These are phyloP conservation scores for Amphimedon queenslandica DNA, from an alignment of 37 sponge, comb jelly and placozoan genomes.

Conservation along the genomic window DNA sequence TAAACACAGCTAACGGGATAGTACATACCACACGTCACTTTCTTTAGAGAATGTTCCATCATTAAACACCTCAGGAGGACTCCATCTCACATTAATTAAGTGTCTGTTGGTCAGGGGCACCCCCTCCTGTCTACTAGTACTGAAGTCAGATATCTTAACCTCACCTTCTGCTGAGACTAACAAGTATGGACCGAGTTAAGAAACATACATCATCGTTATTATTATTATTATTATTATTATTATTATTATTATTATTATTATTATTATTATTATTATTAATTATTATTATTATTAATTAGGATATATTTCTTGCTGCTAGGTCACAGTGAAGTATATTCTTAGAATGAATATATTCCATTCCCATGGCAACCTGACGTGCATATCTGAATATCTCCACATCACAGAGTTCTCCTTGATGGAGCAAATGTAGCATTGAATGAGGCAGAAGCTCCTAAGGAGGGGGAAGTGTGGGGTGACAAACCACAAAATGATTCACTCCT, in stretches of 20 bases:
- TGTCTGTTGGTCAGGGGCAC: slow-evolving; percentile 12
- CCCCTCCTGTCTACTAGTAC: slow-evolving; percentile 48
- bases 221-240: background rate
- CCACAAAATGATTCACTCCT: too few relatives aligned
- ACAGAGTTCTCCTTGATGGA: slow-evolving; percentile 44
- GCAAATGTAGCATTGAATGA: slow-evolving; percentile 46
- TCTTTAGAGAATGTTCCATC: slow-evolving; percentile 41
- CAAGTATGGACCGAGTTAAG: slow-evolving; percentile 70
- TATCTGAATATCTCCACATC: slow-evolving; percentile 23
- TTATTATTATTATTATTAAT: background rate
- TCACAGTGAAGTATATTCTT: slow-evolving; percentile 83
- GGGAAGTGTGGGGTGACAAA: too few relatives aligned
- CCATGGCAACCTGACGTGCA: slow-evolving; percentile 61
- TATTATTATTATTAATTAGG: slow-evolving; percentile 23
- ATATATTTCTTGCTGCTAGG: slow-evolving; percentile 88
- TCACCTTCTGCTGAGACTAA: slow-evolving; percentile 32
- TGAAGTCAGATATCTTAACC: slow-evolving; percentile 74
- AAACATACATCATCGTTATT: slow-evolving; percentile 6
- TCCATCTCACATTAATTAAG: slow-evolving; percentile 62
- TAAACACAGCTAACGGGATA: background rate
- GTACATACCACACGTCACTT: slow-evolving; percentile 78
- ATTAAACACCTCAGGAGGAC: slow-evolving; percentile 71
- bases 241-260: background rate
- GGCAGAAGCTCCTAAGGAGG: slow-evolving; percentile 64
- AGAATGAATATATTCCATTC: slow-evolving; percentile 73